Conservation (phyloP, 2,888 invertebrate genomes). For the Congeria kusceri region DNA sequence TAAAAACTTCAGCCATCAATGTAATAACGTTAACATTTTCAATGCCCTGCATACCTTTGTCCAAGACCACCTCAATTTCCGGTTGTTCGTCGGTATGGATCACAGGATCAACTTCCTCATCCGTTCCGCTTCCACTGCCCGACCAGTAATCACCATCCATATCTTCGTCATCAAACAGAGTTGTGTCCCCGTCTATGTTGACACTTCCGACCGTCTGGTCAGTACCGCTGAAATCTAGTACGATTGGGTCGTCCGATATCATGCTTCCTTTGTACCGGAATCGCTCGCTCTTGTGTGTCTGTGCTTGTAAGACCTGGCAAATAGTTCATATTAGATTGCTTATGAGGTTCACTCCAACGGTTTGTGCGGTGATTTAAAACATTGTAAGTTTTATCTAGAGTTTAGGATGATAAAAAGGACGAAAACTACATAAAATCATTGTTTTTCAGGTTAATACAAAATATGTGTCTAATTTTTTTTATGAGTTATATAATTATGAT, state of each 20-base stretch:
- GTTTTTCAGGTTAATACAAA: too few relatives aligned
- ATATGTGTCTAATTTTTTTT: too few relatives aligned
- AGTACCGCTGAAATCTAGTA: conserved; percentile 42
- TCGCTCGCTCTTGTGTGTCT: conserved; percentile 40
- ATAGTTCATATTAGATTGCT: too few relatives aligned
- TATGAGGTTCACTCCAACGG: too few relatives aligned
- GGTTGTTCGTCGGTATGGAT: conserved; percentile 12
- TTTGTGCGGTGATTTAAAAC: too few relatives aligned
- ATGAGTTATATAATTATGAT: too few relatives aligned
- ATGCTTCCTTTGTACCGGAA: conserved; percentile 33
- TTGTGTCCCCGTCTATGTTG: conserved; percentile 46
- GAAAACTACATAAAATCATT: too few relatives aligned
- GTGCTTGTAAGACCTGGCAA: conserved; percentile 39
- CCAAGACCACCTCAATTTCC: conserved; percentile 21
- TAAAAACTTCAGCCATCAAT: too few relatives aligned
- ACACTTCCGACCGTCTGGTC: conserved; percentile 31
- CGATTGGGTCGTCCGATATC: conserved; percentile 54
- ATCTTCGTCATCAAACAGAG: conserved; percentile 58
- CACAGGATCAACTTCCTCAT: conserved; percentile 8
- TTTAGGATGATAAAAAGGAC: too few relatives aligned
- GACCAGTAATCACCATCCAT: conserved; percentile 22
- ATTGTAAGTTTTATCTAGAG: too few relatives aligned
- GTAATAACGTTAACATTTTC: too few relatives aligned
- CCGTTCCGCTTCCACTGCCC: conserved; percentile 54
- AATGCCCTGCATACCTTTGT: neutral